Percentiles rank a stretch among this genome's conserved stretches.
Evolutionary conservation across 2,113 vertebrate species (phyloP).

Genomic region (Hydropotes inermis): DNA sequence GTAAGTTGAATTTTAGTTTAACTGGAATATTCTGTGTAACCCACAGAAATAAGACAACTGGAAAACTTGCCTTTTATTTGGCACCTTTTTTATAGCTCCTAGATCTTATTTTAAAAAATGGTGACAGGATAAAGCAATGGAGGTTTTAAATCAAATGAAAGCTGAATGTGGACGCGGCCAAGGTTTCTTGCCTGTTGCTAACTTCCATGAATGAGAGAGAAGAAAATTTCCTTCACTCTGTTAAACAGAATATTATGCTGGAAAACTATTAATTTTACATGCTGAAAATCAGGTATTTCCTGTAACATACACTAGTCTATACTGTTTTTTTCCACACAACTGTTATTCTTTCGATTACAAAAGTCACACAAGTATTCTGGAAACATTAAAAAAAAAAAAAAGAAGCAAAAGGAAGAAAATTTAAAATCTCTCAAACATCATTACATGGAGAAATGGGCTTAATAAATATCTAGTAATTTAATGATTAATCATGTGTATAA

Average conservation of each 20-base stretch:
- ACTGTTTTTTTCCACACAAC: background rate
- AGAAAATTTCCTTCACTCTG: constrained; percentile 64
- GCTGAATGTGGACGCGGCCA: background rate
- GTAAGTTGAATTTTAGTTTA: background rate
- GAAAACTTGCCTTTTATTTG: constrained; percentile 24
- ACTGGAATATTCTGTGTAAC: background rate
- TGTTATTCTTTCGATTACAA: constrained; percentile 22
- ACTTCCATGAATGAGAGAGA: constrained; percentile 47
- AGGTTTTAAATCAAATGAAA: background rate
- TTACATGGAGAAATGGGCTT: background rate
- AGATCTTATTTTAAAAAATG: background rate
- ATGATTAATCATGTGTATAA: background rate
- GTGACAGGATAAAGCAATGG: background rate
- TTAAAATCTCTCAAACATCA: background rate
- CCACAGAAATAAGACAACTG: background rate
- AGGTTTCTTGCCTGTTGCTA: constrained; percentile 43
- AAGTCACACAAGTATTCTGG: background rate
- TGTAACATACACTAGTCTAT: constrained; percentile 33
- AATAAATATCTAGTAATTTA: background rate
- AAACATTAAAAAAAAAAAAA: background rate
- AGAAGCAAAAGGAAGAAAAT: background rate
- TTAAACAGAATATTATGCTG: constrained; percentile 44
- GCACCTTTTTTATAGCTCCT: background rate
- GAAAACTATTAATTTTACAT: constrained; percentile 78
- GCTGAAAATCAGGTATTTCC: constrained; percentile 80